These are phyloP conservation scores for Sphinx pinastri DNA, from an alignment of 2,888 invertebrate genomes.

Conservation along the genomic window DNA sequence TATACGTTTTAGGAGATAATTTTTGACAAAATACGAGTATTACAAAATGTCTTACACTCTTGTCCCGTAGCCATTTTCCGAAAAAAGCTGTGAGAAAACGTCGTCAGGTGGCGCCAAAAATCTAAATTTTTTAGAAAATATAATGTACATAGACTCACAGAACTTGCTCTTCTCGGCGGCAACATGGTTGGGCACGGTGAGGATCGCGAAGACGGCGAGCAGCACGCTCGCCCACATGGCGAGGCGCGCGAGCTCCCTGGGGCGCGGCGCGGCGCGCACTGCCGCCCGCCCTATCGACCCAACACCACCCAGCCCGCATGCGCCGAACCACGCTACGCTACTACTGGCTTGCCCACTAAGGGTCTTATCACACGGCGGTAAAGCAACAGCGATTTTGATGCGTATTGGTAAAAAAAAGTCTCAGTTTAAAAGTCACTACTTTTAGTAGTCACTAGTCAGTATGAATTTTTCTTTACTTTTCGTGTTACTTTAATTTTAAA, in stretches of 20 bases:
- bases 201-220: constrained; percentile 63
- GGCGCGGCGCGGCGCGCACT: constrained; percentile 66
- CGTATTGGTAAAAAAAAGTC: too few relatives aligned
- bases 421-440: too few relatives aligned
- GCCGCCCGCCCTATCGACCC: constrained; percentile 52
- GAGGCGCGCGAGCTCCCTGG: constrained; percentile 71
- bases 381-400: not conserved
- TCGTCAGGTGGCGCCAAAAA: not conserved
- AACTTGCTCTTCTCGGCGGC: constrained; percentile 82
- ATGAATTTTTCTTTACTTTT: too few relatives aligned
- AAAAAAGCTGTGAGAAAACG: not conserved
- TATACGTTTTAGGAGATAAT: not conserved
- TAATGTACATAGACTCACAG: constrained; percentile 66
- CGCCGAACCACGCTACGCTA: constrained; percentile 27
- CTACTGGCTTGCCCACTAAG: not conserved
- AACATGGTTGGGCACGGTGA: constrained; percentile 57
- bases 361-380: not conserved
- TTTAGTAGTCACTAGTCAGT: too few relatives aligned
- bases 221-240: constrained; percentile 77
- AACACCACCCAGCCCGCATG: constrained; percentile 39
- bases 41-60: not conserved
- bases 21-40: not conserved
- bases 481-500: too few relatives aligned
- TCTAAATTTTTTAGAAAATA: constrained; percentile 18
- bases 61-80: not conserved